These are phyloP conservation scores for Ellobium chinense DNA, from an alignment of 2,888 invertebrate species.

Conservation along the genomic window DNA sequence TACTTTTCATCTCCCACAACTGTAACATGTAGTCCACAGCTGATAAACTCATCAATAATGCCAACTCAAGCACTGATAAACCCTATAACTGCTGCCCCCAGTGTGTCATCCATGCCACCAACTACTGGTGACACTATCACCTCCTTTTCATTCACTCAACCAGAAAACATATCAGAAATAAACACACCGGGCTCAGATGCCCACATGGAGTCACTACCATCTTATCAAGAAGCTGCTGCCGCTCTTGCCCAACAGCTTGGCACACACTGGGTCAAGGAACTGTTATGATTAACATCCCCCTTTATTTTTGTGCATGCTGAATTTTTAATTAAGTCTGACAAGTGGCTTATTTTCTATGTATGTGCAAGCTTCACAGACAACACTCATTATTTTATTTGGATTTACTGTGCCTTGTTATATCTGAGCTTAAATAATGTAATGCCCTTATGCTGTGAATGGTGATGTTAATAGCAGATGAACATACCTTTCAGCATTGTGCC, in stretches of 20 bases:
- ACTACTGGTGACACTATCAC: not conserved
- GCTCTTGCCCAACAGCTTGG: constrained; percentile 27
- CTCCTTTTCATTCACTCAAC: not conserved
- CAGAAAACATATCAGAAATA: not conserved
- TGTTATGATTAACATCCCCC: constrained; percentile 9
- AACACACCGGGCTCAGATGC: not conserved
- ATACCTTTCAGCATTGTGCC: too few relatives aligned
- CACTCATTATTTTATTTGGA: too few relatives aligned
- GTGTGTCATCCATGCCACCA: not conserved
- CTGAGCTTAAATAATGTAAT: too few relatives aligned
- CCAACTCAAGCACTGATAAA: not conserved
- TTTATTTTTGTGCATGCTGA: too few relatives aligned
- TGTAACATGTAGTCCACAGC: not conserved
- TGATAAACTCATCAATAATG: not conserved
- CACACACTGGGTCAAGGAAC: not conserved
- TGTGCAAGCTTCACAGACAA: too few relatives aligned
- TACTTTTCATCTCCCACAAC: not conserved
- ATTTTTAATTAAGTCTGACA: too few relatives aligned
- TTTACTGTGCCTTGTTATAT: too few relatives aligned
- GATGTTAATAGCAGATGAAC: too few relatives aligned
- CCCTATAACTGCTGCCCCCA: not conserved
- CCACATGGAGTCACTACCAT: constrained; percentile 18
- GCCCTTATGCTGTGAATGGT: too few relatives aligned
- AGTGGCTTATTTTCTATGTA: too few relatives aligned
- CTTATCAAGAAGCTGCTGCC: constrained; percentile 39